Conservation (phyloP, 92 coral and sea anemone species). For the Micromussa lordhowensis region DNA sequence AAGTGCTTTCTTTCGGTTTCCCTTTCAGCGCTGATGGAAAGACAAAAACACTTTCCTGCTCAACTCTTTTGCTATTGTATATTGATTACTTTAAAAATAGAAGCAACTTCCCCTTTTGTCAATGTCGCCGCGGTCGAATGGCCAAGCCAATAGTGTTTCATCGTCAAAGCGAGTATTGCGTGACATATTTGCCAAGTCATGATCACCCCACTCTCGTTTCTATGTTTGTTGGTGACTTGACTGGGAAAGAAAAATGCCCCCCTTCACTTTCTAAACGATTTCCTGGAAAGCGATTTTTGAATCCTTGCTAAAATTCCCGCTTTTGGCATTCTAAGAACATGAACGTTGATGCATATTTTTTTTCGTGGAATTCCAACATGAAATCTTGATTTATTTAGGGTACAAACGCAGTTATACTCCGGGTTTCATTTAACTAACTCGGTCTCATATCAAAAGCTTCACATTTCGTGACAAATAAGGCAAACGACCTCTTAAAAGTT, state of each 20-base stretch:
- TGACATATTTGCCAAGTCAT: conserved; percentile 23
- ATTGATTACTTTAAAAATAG: conserved; percentile 39
- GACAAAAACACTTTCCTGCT: not conserved
- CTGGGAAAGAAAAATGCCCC: not conserved
- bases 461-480: not conserved
- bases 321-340: conserved; percentile 17
- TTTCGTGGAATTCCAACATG: not conserved
- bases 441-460: not conserved
- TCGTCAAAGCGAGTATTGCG: conserved; percentile 9
- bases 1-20: conserved; percentile 26
- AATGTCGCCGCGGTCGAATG: not conserved
- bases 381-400: not conserved
- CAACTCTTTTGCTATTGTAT: not conserved
- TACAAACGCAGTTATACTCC: not conserved
- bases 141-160: not conserved
- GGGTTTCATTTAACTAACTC: not conserved
- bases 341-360: not conserved
- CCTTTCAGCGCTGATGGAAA: conserved; percentile 19
- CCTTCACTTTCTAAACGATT: conserved; percentile 30
- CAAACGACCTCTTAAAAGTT: not conserved
- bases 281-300: conserved; percentile 5
- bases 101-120: conserved; percentile 32
- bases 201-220: conserved; percentile 5
- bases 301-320: conserved; percentile 15
- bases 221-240: conserved; percentile 48